Conservation (phyloP, 2,113 vertebrate genomes). For the Dendrocopos noguchii region DNA sequence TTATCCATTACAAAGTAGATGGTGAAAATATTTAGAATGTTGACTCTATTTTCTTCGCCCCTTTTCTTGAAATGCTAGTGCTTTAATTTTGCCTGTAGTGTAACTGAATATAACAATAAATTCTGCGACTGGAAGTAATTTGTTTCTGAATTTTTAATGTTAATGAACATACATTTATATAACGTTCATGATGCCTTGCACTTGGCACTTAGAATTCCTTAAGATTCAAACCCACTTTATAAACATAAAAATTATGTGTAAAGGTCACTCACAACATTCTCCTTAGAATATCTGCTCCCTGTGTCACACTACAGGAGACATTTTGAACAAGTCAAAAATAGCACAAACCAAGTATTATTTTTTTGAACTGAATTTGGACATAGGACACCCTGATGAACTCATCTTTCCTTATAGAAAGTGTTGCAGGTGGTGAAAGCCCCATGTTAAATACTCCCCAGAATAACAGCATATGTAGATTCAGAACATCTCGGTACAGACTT, state of each 20-base stretch:
- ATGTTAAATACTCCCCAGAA: not conserved
- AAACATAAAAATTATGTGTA: not conserved
- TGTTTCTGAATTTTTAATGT: slow-evolving; percentile 39
- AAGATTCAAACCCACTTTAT: slow-evolving; percentile 6
- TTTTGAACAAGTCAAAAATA: not conserved
- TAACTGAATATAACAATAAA: not conserved
- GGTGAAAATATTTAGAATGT: not conserved
- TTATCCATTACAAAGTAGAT: not conserved
- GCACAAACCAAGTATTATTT: not conserved
- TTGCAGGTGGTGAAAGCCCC: not conserved
- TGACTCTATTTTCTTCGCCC: not conserved
- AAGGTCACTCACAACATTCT: not conserved
- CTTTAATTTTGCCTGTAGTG: not conserved
- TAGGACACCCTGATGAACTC: not conserved
- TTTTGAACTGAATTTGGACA: not conserved
- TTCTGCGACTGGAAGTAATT: not conserved
- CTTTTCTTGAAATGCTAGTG: not conserved
- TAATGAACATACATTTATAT: not conserved
- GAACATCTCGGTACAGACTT: not conserved
- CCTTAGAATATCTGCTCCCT: not conserved
- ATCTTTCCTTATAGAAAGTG: not conserved
- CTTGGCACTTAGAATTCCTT: not conserved
- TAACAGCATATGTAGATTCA: not conserved
- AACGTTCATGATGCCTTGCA: not conserved
- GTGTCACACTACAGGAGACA: not conserved